Evolutionary conservation across 2,797 vertebrate species (phyloP), one percentile per base, ranked within the genome.

Genomic region (Enteromius mattozi): DNA sequence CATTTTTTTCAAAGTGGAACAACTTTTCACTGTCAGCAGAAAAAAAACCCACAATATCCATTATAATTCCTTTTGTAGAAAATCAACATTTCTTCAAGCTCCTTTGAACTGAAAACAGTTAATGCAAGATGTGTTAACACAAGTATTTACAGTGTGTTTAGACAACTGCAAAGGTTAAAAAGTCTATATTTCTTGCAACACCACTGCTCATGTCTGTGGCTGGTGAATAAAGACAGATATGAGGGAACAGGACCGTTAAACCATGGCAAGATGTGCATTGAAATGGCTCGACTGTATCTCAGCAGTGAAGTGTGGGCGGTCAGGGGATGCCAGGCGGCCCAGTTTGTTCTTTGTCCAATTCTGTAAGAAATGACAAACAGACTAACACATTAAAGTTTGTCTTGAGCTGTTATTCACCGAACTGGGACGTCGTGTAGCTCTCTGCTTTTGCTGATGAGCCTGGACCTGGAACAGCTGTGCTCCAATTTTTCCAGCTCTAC

Each of bases 1-100:
- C 70, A 78, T 27, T 80, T 70, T 69, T 68, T 68, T 69, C 47
- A 84, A 79, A 80, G 37, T 86, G 63, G 30, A 61, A 82, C 56
- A 83, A 76, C 30, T 61, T 42, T 79, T 54, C 21, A 70, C 81
- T 78, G 69, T 89, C 84, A 86, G 84, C 75, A 87, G 40, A 74
- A 66, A 51, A 47, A 47, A 45, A 27, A n/a, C n/a, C n/a, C n/a
- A n/a, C n/a, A n/a, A n/a, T n/a, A 12, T 40, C 59, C 37, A 27
- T 59, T 79, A 66, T 59, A 69, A 76, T 61, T 27, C 56, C 30
- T 49, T 65, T 68, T 30, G 66, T 24, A 56, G 13, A 40, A 42
- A 71, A 45, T n/a, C 33, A 10, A 71, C 24, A 47, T 35, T 9
- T 35, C 49, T 35, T 14, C 2, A 47, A 72, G 17, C 10, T 33